Percentiles rank a stretch among this genome's conserved stretches.
Conservation (phyloP, 35 echinoderm and acorn worm species). For the Stichopus chloronotus region DNA sequence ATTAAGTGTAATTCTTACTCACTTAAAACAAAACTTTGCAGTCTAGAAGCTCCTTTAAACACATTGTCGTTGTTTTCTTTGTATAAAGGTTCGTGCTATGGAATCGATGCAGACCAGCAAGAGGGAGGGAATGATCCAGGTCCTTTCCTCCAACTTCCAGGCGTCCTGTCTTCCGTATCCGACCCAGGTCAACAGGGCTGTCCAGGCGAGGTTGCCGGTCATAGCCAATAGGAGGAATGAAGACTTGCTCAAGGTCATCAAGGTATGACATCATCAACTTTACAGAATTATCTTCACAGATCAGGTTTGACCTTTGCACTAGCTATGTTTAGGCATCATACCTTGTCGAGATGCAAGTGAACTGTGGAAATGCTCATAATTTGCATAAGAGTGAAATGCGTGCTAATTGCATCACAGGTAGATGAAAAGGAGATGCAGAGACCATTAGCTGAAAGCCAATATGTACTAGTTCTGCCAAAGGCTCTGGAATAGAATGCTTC, state of each 20-base stretch:
- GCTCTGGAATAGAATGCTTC: too few relatives aligned
- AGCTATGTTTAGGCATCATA: too few relatives aligned
- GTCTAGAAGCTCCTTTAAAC: too few relatives aligned
- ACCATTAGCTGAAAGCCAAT: too few relatives aligned
- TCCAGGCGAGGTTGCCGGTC: slow-evolving; percentile 73
- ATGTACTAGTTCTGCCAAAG: too few relatives aligned
- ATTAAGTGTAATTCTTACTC: too few relatives aligned
- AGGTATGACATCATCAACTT: slow-evolving; percentile 47
- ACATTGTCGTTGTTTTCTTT: background rate
- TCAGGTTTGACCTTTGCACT: background rate
- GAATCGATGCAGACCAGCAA: slow-evolving; percentile 70
- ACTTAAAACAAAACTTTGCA: too few relatives aligned
- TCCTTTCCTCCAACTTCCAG: slow-evolving; percentile 68
- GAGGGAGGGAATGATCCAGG: slow-evolving; percentile 84
- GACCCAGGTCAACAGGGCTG: slow-evolving; percentile 70
- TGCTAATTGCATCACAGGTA: too few relatives aligned
- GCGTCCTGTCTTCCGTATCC: slow-evolving; percentile 84
- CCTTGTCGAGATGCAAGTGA: too few relatives aligned
- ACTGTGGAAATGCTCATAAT: too few relatives aligned
- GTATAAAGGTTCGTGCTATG: slow-evolving; percentile 74
- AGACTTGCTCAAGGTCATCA: slow-evolving; percentile 89
- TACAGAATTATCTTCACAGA: background rate
- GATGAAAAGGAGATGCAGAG: too few relatives aligned
- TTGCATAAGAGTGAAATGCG: too few relatives aligned
- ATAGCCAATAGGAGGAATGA: slow-evolving; percentile 94